Percentiles rank a stretch among this genome's conserved stretches.
These are phyloP conservation scores for Micromussa lordhowensis DNA, from an alignment of 92 coral and sea anemone species.

Conservation along the genomic window DNA sequence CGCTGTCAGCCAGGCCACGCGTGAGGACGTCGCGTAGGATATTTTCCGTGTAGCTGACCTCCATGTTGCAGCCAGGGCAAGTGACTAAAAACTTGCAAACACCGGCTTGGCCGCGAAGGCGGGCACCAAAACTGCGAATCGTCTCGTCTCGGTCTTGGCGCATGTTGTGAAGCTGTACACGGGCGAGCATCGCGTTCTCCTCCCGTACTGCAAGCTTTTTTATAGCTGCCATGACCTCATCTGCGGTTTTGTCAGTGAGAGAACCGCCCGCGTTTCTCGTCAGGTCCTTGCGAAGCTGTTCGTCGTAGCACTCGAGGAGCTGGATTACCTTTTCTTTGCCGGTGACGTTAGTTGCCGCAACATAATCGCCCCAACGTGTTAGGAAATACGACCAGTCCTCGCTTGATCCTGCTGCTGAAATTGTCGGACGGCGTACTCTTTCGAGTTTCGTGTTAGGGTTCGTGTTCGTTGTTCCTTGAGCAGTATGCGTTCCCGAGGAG, in stretches of 20 bases:
- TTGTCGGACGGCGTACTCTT: too few relatives aligned
- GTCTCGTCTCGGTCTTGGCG: slow-evolving; percentile 61
- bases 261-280: slow-evolving; percentile 69
- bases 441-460: too few relatives aligned
- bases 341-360: too few relatives aligned
- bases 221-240: slow-evolving; percentile 54
- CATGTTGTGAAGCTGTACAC: slow-evolving; percentile 72
- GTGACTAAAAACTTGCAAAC: slow-evolving; percentile 54
- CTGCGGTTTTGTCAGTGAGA: slow-evolving; percentile 55
- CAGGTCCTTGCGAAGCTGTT: slow-evolving; percentile 73
- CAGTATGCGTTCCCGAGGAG: too few relatives aligned
- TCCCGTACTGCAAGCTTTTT: slow-evolving; percentile 63
- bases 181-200: slow-evolving; percentile 69
- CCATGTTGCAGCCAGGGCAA: neutral
- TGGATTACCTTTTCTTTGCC: slow-evolving; percentile 56
- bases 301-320: slow-evolving; percentile 73
- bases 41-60: slow-evolving; percentile 57
- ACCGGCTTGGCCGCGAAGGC: slow-evolving; percentile 58
- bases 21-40: slow-evolving; percentile 52
- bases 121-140: slow-evolving; percentile 63
- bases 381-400: too few relatives aligned
- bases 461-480: too few relatives aligned
- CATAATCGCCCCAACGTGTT: too few relatives aligned
- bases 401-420: too few relatives aligned
- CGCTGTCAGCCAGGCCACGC: slow-evolving; percentile 50